Conservation (phyloP, 1,140 invertebrate genomes). For the Trichogramma pretiosum region DNA sequence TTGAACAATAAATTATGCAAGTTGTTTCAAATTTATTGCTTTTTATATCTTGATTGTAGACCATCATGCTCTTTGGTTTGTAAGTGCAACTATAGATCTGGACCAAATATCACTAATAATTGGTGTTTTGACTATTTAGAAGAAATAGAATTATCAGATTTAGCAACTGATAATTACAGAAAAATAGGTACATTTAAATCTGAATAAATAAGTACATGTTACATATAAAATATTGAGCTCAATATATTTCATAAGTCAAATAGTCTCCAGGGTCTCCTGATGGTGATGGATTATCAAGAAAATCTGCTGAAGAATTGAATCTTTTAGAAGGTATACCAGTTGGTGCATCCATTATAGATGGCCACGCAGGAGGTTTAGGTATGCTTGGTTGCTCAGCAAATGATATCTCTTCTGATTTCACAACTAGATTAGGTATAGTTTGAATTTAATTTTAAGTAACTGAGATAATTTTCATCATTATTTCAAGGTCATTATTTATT, state of each 20-base stretch:
- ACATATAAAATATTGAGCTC: not conserved
- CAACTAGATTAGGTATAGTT: conserved; percentile 48
- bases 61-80: conserved; percentile 87
- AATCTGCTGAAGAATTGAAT: conserved; percentile 62
- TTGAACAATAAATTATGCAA: not conserved
- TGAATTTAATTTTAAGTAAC: not conserved
- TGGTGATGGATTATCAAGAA: conserved; percentile 56
- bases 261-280: conserved; percentile 63
- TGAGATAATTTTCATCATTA: no score
- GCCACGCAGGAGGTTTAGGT: conserved; percentile 86
- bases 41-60: conserved; percentile 40
- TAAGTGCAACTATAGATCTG: conserved; percentile 86
- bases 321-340: conserved; percentile 65
- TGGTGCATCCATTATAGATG: conserved; percentile 85
- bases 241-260: conserved; percentile 41
- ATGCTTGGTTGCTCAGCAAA: conserved; percentile 62
- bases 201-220: not conserved
- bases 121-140: conserved; percentile 74
- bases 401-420: conserved; percentile 47
- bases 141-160: conserved; percentile 66
- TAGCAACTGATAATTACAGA: conserved; percentile 57
- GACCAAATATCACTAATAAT: conserved; percentile 44
- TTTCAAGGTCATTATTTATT: conserved; percentile 4
- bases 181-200: conserved; percentile 61
- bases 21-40: conserved; percentile 55